Evolutionary conservation across 1,140 invertebrate genomes (phyloP), one percentile per base, ranked within the genome.

Genomic region (Conus betulinus): DNA sequence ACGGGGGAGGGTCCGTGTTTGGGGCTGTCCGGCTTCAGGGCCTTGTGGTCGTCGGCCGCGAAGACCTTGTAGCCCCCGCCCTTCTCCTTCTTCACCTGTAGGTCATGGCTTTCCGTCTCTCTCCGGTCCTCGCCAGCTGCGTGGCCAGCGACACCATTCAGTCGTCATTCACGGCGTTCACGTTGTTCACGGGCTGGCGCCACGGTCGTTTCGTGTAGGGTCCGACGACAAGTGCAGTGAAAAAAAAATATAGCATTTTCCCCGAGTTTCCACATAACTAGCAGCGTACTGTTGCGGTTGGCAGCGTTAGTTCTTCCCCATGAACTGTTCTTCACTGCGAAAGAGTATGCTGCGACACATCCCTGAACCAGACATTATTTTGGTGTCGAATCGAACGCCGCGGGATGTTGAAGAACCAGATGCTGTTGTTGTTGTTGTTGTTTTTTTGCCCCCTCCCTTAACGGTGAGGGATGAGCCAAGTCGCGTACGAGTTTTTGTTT

Each of bases 41-140:
- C 51, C 23, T 52, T 81, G 39, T 8, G 27, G 13, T 81, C 79
- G 8, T 81, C 79, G 5, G 79, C 79, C 6, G 79, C 79, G 51
- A 81, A 81, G 10, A 81, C 79, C 51, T 81, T 81, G 79, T 81
- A 81, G 11, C 79, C 79, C 51, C 79, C 79, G 13, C 79, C 79
- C 79, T 53, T 81, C 51, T 81, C 79, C 17, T 53, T 81, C 79
- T 81, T 81, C 51, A 53, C 79, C 51, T 8, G 79, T 81, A 81
- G 52, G 79, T 81, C 79, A 81, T 81, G 6, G 67, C 51, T 27
- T 79, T 51, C 76, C 13, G 25, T 51, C 76, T 17, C n/a, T 10
- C 13, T 51, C 76, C 39, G 15, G 17, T 71, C 20, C 67, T 23
- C 20, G 17, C 20, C 23, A 11, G 11, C 23, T 53, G 51, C 10